Evolutionary conservation across 2,888 invertebrate species (phyloP).

Genomic region (Sarcophaga subvicina): DNA sequence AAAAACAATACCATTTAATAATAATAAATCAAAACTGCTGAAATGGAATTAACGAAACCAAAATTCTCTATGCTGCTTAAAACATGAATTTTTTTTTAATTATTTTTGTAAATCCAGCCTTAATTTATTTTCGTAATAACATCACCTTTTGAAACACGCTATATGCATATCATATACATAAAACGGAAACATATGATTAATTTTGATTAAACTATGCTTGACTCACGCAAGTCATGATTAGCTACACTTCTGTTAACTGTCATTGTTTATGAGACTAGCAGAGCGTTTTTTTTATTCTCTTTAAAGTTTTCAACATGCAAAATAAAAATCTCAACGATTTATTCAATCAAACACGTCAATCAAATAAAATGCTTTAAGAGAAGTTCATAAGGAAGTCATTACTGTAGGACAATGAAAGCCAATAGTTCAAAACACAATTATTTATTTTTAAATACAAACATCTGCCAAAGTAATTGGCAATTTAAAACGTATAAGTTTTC

Average conservation of each 20-base stretch:
- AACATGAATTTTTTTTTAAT: neutral
- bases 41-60: too few species aligned
- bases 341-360: slow-evolving; percentile 8
- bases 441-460: too few species aligned
- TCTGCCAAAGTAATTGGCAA: too few species aligned
- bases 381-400: neutral
- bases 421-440: too few species aligned
- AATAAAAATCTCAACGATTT: slow-evolving; percentile 7
- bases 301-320: slow-evolving; percentile 8
- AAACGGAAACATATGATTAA: slow-evolving; percentile 53
- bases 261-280: slow-evolving; percentile 39
- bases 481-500: too few species aligned
- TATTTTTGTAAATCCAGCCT: neutral
- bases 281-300: slow-evolving; percentile 18
- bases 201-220: slow-evolving; percentile 50
- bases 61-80: too few species aligned
- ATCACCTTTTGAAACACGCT: neutral
- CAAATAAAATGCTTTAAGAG: neutral
- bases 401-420: neutral
- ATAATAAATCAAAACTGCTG: too few species aligned
- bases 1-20: too few species aligned
- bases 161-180: neutral
- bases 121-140: neutral
- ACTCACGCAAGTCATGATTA: slow-evolving; percentile 3
- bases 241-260: slow-evolving; percentile 8